Conservation (phyloP, 2,888 invertebrate species). For the Erpobdella octoculata region DNA sequence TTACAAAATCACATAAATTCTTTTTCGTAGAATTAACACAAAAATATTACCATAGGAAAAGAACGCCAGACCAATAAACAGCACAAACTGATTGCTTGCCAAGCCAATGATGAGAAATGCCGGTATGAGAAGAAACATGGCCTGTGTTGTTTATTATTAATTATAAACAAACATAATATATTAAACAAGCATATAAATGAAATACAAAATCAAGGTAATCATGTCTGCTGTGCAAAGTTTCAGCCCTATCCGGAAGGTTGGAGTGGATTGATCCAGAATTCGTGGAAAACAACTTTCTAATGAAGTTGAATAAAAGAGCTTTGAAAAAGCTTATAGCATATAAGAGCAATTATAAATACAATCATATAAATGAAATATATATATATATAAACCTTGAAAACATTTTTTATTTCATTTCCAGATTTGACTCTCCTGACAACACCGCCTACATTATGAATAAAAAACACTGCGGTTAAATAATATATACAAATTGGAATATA, state of each 20-base stretch:
- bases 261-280: neutral
- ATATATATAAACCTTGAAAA: conserved; percentile 57
- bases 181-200: neutral
- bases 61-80: conserved; percentile 75
- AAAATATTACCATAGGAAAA: conserved; percentile 75
- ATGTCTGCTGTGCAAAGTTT: too few species aligned
- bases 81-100: conserved; percentile 58
- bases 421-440: conserved; percentile 73
- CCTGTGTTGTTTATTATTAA: conserved; percentile 55
- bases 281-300: too few species aligned
- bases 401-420: conserved; percentile 65
- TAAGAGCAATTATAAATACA: neutral
- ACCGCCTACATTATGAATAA: conserved; percentile 58
- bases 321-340: neutral
- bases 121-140: conserved; percentile 71
- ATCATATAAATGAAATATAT: neutral
- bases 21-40: neutral
- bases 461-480: neutral
- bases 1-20: too few species aligned
- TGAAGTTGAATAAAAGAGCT: too few species aligned
- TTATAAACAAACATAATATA: neutral
- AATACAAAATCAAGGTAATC: too few species aligned
- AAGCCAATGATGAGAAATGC: conserved; percentile 77
- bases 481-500: too few species aligned
- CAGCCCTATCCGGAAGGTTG: too few species aligned